Conservation (phyloP, 2,888 invertebrate species). For the Trypoxylon attenuatum region DNA sequence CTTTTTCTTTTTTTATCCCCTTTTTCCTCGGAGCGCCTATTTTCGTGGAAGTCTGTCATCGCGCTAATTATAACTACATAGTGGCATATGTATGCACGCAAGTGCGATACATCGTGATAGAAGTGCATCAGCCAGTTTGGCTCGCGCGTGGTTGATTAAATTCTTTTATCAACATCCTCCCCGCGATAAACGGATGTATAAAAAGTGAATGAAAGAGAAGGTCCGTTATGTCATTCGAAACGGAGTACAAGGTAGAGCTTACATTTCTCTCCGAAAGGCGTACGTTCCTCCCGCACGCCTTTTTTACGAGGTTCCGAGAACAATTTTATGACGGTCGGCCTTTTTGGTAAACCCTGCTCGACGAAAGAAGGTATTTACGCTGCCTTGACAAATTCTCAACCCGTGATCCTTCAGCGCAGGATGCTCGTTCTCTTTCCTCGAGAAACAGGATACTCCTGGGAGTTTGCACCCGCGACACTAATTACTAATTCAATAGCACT, state of each 20-base stretch:
- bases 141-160: slow-evolving; percentile 34
- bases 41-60: slow-evolving; percentile 12
- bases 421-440: no score
- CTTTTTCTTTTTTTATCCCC: no score
- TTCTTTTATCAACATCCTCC: slow-evolving; percentile 52
- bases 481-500: no score
- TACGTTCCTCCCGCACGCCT: no score
- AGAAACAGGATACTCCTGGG: no score
- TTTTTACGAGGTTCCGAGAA: not conserved
- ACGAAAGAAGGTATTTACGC: not conserved
- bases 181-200: slow-evolving; percentile 29
- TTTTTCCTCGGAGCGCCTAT: no score
- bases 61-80: not conserved
- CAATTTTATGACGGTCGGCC: not conserved
- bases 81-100: no score
- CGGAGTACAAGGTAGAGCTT: not conserved
- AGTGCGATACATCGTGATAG: no score
- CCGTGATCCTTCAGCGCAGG: no score
- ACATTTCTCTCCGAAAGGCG: no score
- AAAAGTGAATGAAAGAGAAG: slow-evolving; percentile 4
- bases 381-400: not conserved
- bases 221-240: not conserved
- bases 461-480: no score
- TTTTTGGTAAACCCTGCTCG: not conserved
- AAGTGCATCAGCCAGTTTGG: slow-evolving; percentile 13